Evolutionary conservation across 1,140 invertebrate genomes (phyloP).

Genomic region (roundworm (Caenorhabditis elegans)): DNA sequence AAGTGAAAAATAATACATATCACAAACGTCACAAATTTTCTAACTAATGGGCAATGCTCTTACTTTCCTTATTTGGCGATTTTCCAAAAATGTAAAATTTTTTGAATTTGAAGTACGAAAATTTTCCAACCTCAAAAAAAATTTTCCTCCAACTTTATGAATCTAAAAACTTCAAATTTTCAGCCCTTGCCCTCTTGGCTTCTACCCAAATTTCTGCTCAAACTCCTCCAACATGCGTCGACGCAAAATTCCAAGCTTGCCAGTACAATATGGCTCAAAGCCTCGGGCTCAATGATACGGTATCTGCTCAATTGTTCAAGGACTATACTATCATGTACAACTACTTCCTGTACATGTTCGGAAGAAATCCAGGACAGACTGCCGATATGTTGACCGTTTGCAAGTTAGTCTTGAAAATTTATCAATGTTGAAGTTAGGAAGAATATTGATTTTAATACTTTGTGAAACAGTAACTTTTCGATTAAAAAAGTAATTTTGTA

Average conservation of each 20-base stretch:
- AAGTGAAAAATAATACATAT: too few species aligned
- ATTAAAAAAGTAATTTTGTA: not conserved
- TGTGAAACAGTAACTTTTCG: not conserved
- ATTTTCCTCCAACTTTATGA: too few species aligned
- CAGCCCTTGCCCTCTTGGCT: not conserved
- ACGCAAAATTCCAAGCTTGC: constrained; percentile 6
- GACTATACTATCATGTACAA: constrained; percentile 45
- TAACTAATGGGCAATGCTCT: too few species aligned
- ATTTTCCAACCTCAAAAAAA: too few species aligned
- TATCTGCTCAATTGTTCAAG: not conserved
- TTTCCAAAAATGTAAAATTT: too few species aligned
- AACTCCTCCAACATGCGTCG: not conserved
- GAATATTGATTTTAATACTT: not conserved
- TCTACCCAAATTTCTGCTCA: not conserved
- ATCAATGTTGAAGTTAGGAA: too few species aligned
- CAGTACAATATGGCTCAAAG: not conserved
- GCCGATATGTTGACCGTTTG: constrained; percentile 15
- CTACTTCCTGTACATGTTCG: constrained; percentile 35
- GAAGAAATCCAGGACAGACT: constrained; percentile 32
- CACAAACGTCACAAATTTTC: too few species aligned
- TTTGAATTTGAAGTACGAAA: too few species aligned
- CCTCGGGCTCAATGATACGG: not conserved
- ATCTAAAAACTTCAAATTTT: too few species aligned
- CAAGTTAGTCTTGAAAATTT: constrained; percentile 15
- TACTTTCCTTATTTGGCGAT: too few species aligned